A percentile compares a stretch with the other conserved stretches of the same genome.
Evolutionary conservation across 2,113 vertebrate species (phyloP).

Genomic region (Pollimyrus isidori): DNA sequence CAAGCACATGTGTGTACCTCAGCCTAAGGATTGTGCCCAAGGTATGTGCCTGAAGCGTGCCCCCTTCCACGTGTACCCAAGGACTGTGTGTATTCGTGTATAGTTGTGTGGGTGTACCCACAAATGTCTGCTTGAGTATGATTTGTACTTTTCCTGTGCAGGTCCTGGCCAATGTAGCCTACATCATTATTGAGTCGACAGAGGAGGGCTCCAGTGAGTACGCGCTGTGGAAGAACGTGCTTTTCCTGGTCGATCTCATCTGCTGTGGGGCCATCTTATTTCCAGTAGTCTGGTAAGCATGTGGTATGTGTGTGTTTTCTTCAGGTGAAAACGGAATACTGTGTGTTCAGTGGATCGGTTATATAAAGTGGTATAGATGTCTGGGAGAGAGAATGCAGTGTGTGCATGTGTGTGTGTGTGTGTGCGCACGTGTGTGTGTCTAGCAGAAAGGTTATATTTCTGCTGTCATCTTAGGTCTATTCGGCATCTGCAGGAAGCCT

Average conservation of each 20-base stretch:
- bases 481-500: conserved; percentile 73
- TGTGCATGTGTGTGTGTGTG: too few species aligned
- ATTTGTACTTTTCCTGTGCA: conserved; percentile 28
- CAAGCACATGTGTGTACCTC: neutral
- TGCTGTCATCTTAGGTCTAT: conserved; percentile 62
- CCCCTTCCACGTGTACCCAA: neutral
- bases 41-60: neutral
- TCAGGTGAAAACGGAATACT: neutral
- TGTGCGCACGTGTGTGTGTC: neutral
- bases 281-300: conserved; percentile 71
- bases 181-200: conserved; percentile 70
- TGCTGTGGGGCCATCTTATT: conserved; percentile 76
- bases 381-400: too few species aligned
- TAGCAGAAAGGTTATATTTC: neutral
- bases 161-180: conserved; percentile 76
- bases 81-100: neutral
- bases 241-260: conserved; percentile 76
- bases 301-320: neutral
- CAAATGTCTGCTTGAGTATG: neutral
- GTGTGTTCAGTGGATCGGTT: neutral
- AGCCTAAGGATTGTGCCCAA: too few species aligned
- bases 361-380: neutral
- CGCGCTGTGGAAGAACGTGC: conserved; percentile 70
- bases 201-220: conserved; percentile 75
- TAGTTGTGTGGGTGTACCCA: conserved; percentile 35